Base-by-base conservation (phyloP, 2,113 vertebrate species). In the Catagonus wagneri region DNA sequence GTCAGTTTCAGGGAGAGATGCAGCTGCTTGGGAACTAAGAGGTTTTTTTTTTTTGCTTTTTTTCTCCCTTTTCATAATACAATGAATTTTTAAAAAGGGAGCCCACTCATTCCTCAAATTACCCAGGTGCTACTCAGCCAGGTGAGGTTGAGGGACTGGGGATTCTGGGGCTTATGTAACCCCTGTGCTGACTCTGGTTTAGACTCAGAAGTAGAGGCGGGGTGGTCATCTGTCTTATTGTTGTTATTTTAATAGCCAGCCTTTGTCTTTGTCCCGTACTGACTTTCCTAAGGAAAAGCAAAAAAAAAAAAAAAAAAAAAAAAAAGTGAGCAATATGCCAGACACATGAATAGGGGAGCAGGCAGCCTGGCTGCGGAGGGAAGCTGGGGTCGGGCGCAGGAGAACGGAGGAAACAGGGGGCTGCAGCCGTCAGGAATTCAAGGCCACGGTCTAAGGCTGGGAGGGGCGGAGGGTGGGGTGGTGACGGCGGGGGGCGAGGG, bases 41-140 rank as follows among this genome's bases (percentile, higher is more conserved):
- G 54, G 32, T 34, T 22, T 20, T 52, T 52, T 7, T 7, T 52
- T 52, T 52, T 52, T 7, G 7, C 14, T n/a, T 83, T 3, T 60
- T n/a, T 23, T 12, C 34, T 74, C 44, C 20, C 63, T 87, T 92
- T 74, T 85, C 72, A 61, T 74, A 85, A 96, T 81, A 92, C 66
- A 96, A 34, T 96, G 81, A 96, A 90, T 97, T 91, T 91, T 95
- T 93, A 84, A 94, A 91, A 93, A 85, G 81, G 10, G 81, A 96
- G 86, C 90, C 90, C 93, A 94, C 96, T 90, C 83, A 80, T 86
- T 52, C 66, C 74, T 94, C 90, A 71, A 71, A 89, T 89, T 69
- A 93, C 79, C 36, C 3, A 75, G 68, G 71, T 76, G 89, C 94
- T 95, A 92, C 95, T 89, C 93, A 80, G 52, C 44, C 6, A 52